Base-by-base conservation (phyloP, 2,797 vertebrate genomes). In the Helarctos malayanus region DNA sequence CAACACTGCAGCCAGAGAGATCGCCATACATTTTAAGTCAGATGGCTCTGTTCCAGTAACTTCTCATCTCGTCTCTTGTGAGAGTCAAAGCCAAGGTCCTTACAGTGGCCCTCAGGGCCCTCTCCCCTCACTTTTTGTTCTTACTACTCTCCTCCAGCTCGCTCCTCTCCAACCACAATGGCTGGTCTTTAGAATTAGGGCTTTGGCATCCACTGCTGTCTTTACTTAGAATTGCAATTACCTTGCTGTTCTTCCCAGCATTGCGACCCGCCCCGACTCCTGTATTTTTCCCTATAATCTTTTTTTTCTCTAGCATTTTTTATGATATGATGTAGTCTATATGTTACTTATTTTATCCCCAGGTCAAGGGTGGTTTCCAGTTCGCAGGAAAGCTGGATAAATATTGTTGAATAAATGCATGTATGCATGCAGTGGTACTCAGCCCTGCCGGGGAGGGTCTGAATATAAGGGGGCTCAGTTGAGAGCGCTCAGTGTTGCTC, bases 401-500 rank as follows among this genome's bases (percentile, higher is more conserved):
- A 29, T 54, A 5, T 57, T 78, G 13, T 79, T 56, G 38, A 87
- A 35, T 82, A 47, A 84, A 10, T 38, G 57, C 27, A 32, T 25
- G 0, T 8, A 1, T 45, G 65, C 3, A 3, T 11, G 9, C 3
- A 38, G 52, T 11, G 13, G 71, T 32, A 13, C 23, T 41, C 68
- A 21, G 18, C n/a, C 5, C 38, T 61, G 23, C 12, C 32, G 16
- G 47, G 78, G 69, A 54, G 61, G 61, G 54, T 57, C 54, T 41
- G 78, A 18, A 16, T 29, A 23, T n/a, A 59, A 19, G 7, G 3
- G 18, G 7, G 3, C 15, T 6, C 27, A 1, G 1, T 1, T 11
- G 18, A 18, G 11, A 61, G 11, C 1, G 12, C 32, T 78, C 75
- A 52, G 69, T 79, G 56, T 7, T 7, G 9, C 10, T 49, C 23